These are phyloP conservation scores for Hemicordylus capensis DNA, from an alignment of 2,113 vertebrate genomes.

Conservation along the genomic window DNA sequence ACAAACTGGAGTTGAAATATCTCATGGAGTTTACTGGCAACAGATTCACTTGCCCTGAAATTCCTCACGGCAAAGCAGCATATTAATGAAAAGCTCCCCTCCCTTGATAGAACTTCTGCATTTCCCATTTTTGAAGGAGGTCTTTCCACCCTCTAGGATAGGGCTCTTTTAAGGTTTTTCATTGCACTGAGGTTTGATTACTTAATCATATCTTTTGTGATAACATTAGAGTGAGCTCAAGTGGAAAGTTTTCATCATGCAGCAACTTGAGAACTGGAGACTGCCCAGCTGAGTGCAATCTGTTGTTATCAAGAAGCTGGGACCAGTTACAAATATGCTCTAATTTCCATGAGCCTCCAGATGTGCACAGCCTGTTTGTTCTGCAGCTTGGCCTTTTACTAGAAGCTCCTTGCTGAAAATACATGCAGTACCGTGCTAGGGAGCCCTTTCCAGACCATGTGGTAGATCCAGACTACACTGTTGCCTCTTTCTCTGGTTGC, in stretches of 20 bases:
- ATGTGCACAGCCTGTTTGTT: neutral
- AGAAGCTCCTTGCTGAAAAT: neutral
- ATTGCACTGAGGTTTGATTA: constrained; percentile 6
- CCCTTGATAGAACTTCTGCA: neutral
- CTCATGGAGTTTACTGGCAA: neutral
- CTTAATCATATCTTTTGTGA: neutral
- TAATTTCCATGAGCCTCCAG: neutral
- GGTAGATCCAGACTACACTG: neutral
- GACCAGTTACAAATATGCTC: constrained; percentile 2
- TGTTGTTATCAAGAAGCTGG: neutral
- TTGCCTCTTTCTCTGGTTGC: neutral
- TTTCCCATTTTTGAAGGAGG: neutral
- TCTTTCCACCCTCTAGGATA: neutral
- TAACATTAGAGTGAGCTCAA: constrained; percentile 25
- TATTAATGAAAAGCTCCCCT: neutral
- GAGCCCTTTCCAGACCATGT: neutral
- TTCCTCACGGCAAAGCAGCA: neutral
- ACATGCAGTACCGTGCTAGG: neutral
- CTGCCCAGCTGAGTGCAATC: neutral
- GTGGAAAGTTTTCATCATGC: constrained; percentile 25
- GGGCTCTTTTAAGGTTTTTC: neutral
- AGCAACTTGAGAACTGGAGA: constrained; percentile 9
- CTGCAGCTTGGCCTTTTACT: neutral
- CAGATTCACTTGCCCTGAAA: neutral
- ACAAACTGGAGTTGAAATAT: neutral